Evolutionary conservation across 2,797 vertebrate genomes (phyloP).

Genomic region (Neomorphus geoffroyi): DNA sequence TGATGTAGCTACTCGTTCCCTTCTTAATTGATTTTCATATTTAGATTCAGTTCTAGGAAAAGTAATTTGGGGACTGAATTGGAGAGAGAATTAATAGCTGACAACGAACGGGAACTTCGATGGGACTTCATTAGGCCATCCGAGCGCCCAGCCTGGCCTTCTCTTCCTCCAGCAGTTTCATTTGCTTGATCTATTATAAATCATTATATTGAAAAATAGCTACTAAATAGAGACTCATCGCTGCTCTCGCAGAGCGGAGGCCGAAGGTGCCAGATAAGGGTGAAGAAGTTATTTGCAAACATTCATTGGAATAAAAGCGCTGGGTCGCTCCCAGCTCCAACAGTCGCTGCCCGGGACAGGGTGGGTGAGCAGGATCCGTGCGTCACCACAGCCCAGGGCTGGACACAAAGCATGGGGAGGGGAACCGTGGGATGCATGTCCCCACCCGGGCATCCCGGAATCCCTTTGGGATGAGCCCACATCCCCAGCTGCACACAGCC

Average conservation of each 20-base stretch:
- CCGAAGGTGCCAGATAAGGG: not conserved
- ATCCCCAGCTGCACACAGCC: accelerated
- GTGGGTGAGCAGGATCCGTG: accelerated
- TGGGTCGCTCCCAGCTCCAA: not conserved
- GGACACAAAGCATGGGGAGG: accelerated
- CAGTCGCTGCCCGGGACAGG: accelerated
- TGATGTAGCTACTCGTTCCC: not conserved
- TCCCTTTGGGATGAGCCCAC: accelerated
- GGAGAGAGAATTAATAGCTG: constrained; percentile 7
- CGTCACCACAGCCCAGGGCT: not conserved
- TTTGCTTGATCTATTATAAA: constrained; percentile 31
- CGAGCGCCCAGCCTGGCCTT: not conserved
- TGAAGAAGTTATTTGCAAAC: not conserved
- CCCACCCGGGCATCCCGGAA: accelerated
- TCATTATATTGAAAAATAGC: constrained; percentile 20
- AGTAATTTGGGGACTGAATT: constrained; percentile 22
- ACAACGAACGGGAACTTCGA: not conserved
- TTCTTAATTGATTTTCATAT: constrained; percentile 56
- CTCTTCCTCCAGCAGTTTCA: not conserved
- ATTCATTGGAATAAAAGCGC: not conserved
- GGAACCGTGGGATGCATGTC: accelerated
- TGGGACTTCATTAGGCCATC: not conserved
- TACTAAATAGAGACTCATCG: not conserved
- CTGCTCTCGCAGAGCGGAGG: not conserved
- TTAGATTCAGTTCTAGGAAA: constrained; percentile 24